Conservation (phyloP, 2,797 vertebrate genomes). For the Phataginus tetradactyla region DNA sequence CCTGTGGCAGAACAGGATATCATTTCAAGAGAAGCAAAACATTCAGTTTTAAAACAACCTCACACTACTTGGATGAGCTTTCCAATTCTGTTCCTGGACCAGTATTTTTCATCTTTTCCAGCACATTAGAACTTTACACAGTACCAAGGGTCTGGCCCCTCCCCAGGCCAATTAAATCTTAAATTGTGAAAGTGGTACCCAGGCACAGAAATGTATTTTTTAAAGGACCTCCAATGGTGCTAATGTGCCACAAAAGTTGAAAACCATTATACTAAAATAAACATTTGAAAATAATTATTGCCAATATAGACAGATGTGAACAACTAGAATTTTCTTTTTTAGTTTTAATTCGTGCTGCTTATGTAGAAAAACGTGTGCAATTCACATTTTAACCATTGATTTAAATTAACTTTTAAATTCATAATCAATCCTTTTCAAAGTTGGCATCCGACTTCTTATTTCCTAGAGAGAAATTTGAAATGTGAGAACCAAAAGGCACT, state of each 20-base stretch:
- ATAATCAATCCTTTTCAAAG: not conserved
- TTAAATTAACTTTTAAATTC: not conserved
- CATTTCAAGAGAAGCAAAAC: slow-evolving; percentile 1
- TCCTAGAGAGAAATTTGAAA: not conserved
- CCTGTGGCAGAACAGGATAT: not conserved
- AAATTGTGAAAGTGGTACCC: not conserved
- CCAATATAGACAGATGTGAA: not conserved
- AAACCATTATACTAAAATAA: not conserved
- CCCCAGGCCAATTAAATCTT: not conserved
- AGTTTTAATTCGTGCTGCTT: not conserved
- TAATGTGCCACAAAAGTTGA: not conserved
- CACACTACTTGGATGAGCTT: not conserved
- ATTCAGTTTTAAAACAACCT: not conserved
- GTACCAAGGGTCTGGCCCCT: not conserved
- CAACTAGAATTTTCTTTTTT: not conserved
- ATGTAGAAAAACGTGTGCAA: not conserved
- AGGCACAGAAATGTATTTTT: not conserved
- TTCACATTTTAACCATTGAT: not conserved
- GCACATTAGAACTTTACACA: not conserved
- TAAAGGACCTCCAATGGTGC: not conserved
- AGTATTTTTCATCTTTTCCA: not conserved
- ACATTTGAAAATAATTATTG: not conserved
- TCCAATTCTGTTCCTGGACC: not conserved
- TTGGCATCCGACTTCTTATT: not conserved
- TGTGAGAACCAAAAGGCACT: not conserved